Evolutionary conservation across 2,888 invertebrate species (phyloP).

Genomic region (Arctia plantaginis): DNA sequence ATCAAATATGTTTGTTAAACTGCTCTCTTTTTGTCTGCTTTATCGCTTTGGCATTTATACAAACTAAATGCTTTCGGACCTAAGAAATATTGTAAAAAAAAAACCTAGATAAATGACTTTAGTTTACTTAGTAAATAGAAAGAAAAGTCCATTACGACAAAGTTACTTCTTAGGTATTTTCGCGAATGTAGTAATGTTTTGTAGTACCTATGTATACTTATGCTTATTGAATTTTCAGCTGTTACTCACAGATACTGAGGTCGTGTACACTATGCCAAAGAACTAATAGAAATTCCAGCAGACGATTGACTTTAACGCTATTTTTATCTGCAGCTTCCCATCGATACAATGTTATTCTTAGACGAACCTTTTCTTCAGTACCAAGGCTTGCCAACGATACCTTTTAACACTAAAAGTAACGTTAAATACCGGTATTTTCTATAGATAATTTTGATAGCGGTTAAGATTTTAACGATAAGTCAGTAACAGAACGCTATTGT

Average conservation of each 20-base stretch:
- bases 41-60: not conserved
- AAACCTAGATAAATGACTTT: no score
- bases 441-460: no score
- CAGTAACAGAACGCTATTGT: no score
- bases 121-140: not conserved
- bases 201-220: no score
- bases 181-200: no score
- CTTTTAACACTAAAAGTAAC: no score
- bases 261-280: not conserved
- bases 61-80: not conserved
- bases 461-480: no score
- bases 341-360: conserved; percentile 12
- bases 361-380: not conserved
- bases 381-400: no score
- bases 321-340: conserved; percentile 8
- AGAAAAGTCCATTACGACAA: not conserved
- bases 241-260: not conserved
- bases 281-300: conserved; percentile 4
- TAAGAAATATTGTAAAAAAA: no score
- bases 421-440: no score
- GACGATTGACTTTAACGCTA: conserved; percentile 7
- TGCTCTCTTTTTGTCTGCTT: not conserved
- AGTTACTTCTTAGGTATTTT: not conserved
- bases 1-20: not conserved
- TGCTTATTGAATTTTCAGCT: not conserved